Conservation (phyloP, 53 echinoderm and acorn worm genomes). For the Echinometra lucunter region DNA sequence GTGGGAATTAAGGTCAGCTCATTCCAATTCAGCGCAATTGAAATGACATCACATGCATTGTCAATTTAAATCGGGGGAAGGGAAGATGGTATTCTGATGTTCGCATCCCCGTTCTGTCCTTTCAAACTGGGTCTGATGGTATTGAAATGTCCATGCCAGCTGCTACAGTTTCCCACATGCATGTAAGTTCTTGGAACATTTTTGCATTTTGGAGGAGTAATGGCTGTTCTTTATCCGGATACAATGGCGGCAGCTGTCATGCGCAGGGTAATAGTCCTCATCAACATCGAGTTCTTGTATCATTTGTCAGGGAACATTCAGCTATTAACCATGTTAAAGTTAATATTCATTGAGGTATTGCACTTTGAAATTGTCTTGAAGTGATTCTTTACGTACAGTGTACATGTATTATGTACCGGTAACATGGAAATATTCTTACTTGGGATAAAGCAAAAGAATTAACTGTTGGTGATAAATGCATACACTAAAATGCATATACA, state of each 20-base stretch:
- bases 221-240: not conserved
- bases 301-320: slow-evolving; percentile 14
- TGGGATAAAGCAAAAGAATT: not conserved
- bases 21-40: not conserved
- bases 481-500: not conserved
- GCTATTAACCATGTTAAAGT: not conserved
- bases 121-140: not conserved
- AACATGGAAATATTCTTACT: too few species aligned
- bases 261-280: slow-evolving; percentile 5
- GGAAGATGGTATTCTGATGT: not conserved
- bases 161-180: not conserved
- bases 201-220: slow-evolving; percentile 11
- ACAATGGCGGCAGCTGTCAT: slow-evolving; percentile 23
- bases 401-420: too few species aligned
- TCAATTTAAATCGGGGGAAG: slow-evolving; percentile 7
- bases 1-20: not conserved
- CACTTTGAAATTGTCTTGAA: not conserved
- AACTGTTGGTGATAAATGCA: not conserved
- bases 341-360: not conserved
- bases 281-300: not conserved
- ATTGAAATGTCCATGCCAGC: slow-evolving; percentile 16
- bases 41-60: slow-evolving; percentile 23
- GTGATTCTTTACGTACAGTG: not conserved
- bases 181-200: not conserved
- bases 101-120: slow-evolving; percentile 27